Evolutionary conservation across 2,797 vertebrate genomes (phyloP), one percentile per base, ranked within the genome.

Genomic region (Takifugu ocellatus): DNA sequence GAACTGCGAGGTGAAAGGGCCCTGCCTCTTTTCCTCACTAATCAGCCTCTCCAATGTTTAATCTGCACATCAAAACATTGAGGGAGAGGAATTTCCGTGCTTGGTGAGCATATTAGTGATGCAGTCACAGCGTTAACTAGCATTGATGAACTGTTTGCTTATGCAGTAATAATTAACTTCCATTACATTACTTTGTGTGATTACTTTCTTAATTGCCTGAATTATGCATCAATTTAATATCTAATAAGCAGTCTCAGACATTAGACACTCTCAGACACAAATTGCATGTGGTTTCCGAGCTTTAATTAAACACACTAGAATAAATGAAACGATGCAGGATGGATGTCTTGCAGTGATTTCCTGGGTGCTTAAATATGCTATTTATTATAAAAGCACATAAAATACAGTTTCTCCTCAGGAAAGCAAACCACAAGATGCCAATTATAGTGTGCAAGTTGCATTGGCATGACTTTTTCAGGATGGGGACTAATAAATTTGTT

Each of bases 211-310:
- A 99, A 99, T 99, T 99, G 96, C 94, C 96, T 99, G 96, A 98
- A 99, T 99, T 99, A 99, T 98, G 96, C 96, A 99, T 98, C 96
- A 97, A 98, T 99, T 98, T 98, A 98, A 99, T 98, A 99, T 99
- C 96, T 99, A 99, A 99, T 98, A 98, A 98, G 93, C 95, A 98
- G 95, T 94, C 94, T 94, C 94, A 98, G 93, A 95, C 97, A 98
- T 97, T 94, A 98, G 96, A 96, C 96, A 95, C 94, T 95, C 94
- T 96, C 93, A 98, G 96, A 97, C 96, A 96, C 95, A 97, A 96
- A 97, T 95, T 96, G 95, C 94, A 91, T 91, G 92, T 92, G 93
- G 94, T 96, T 98, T 95, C 94, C 93, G 89, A 83, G 92, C 94
- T 94, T 95, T 98, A 98, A 99, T 98, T 98, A 99, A 98, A 96